Base-by-base conservation (phyloP, 1,140 invertebrate species). In the Camponotus vicinus region DNA sequence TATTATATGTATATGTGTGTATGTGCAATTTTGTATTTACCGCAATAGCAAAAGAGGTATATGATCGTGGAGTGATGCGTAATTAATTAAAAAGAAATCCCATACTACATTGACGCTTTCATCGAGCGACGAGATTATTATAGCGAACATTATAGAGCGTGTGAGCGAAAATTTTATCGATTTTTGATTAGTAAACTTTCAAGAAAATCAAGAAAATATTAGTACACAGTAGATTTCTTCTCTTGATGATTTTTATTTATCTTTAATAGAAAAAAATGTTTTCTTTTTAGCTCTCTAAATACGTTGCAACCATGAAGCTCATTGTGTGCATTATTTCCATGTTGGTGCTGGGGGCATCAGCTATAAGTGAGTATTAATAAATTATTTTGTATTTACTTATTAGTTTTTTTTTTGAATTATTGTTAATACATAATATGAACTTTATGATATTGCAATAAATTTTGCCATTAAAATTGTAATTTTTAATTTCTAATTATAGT, bases 331-430 rank as follows among this genome's bases (percentile, higher is more conserved):
- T 95, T 69, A 75, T 94, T 63, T 89, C 90, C 78, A 91, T 89
- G 55, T 79, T 93, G 73, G 86, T 92, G 66, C 86, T 93, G 34
- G 91, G 92, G 27, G 88, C 88, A 76, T 92, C 91, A 70, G 94
- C 94, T 71, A 88, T 93, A 87, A 93, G 94, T 95, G 86, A 94
- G 94, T 94, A 86, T 70, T 67, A 79, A 66, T 63, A 80, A 71
- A 73, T 49, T 27, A 6, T 49, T 13, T 52, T 18, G 4, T 52
- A 45, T 78, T 40, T 3, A 63, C 8, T 40, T 9, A 3, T 18
- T 21, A 57, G 3, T 27, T 45, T 71, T 69, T 34, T 37, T 42
- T 76, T 57, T 55, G 21, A 49, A 55, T 49, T 61, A 45, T 85
- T 15, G 15, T 37, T 21, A 11, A 15, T n/a, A 32, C 21, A 37